Conservation (phyloP, 1,140 invertebrate species). For the Scaptomyza hsui region DNA sequence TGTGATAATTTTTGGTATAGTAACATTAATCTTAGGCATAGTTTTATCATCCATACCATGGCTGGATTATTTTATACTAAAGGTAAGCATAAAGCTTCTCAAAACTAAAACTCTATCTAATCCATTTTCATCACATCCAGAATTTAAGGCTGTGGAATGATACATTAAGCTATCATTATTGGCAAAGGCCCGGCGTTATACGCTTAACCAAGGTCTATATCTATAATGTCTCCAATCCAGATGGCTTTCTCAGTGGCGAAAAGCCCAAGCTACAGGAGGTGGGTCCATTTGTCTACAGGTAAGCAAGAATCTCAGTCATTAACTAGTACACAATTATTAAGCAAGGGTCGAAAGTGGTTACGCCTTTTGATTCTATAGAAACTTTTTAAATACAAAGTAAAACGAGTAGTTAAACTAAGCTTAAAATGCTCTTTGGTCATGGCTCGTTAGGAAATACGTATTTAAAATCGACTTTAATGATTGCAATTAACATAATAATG, state of each 20-base stretch:
- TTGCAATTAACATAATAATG: conserved; percentile 65
- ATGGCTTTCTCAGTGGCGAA: conserved; percentile 91
- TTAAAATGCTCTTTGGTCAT: conserved; percentile 51
- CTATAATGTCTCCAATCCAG: conserved; percentile 94
- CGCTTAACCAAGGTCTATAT: conserved; percentile 95
- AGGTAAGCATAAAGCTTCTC: conserved; percentile 85
- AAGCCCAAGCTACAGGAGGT: conserved; percentile 92
- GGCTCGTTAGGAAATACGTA: conserved; percentile 54
- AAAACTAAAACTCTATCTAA: not conserved
- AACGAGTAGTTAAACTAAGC: conserved; percentile 52
- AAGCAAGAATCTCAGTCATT: conserved; percentile 65
- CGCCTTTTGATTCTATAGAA: conserved; percentile 52
- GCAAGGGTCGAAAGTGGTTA: conserved; percentile 45
- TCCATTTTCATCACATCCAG: conserved; percentile 84
- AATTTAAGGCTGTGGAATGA: conserved; percentile 93
- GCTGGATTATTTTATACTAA: conserved; percentile 93
- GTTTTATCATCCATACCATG: conserved; percentile 92
- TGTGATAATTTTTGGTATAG: conserved; percentile 90
- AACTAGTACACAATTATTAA: not conserved
- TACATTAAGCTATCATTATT: conserved; percentile 94
- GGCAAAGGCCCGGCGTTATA: conserved; percentile 95
- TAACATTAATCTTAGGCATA: conserved; percentile 91
- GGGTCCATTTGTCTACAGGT: conserved; percentile 94
- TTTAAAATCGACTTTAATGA: conserved; percentile 56
- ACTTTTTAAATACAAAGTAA: conserved; percentile 18